Evolutionary conservation across 2,888 invertebrate species (phyloP).

Genomic region (Sisyra nigra): DNA sequence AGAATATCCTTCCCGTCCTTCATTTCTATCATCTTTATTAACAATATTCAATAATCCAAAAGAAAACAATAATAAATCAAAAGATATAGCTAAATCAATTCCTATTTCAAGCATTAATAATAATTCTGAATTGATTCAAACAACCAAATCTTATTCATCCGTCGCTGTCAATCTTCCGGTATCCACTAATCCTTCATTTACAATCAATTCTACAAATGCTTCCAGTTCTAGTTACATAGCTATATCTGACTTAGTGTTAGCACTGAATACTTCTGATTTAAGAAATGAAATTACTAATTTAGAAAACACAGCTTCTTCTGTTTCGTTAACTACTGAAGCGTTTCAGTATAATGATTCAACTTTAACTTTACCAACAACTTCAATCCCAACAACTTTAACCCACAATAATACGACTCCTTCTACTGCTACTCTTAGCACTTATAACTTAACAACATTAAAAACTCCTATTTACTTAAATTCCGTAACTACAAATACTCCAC

Average conservation of each 20-base stretch:
- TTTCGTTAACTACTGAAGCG: too few species aligned
- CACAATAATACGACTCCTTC: background rate
- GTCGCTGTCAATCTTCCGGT: conserved; percentile 13
- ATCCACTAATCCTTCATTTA: conserved; percentile 3
- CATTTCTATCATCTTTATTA: conserved; percentile 7
- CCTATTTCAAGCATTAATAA: too few species aligned
- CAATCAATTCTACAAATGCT: background rate
- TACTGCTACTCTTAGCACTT: background rate
- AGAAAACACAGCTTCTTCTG: too few species aligned
- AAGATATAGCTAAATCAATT: conserved; percentile 7
- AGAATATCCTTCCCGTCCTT: too few species aligned
- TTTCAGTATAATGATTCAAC: too few species aligned
- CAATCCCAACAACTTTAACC: conserved; percentile 17
- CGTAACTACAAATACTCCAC: conserved; percentile 16
- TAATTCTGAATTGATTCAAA: too few species aligned
- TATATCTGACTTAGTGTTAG: too few species aligned
- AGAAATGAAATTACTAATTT: too few species aligned
- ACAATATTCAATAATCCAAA: conserved; percentile 10
- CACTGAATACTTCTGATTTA: too few species aligned
- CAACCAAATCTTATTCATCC: too few species aligned
- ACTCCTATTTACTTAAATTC: conserved; percentile 1
- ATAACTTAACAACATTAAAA: background rate
- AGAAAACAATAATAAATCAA: conserved; percentile 8
- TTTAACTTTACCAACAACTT: conserved; percentile 11
- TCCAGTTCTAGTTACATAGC: too few species aligned